Percentiles rank a stretch among this genome's conserved stretches.
These are phyloP conservation scores for Anser cygnoides DNA, from an alignment of 2,113 vertebrate genomes.

Conservation along the genomic window DNA sequence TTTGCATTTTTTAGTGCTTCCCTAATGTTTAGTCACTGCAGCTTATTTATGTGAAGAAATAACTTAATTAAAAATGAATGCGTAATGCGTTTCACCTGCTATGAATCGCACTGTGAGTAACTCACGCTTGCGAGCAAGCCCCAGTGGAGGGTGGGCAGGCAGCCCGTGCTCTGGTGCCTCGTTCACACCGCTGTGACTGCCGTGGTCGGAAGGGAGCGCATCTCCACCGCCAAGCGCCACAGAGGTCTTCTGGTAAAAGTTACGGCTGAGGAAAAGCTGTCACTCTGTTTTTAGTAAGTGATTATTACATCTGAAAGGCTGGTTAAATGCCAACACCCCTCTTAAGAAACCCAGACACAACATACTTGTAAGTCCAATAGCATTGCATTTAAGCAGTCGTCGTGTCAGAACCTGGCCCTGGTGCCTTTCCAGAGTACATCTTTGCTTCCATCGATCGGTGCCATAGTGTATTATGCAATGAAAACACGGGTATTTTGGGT, in stretches of 20 bases:
- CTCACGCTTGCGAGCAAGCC: background rate
- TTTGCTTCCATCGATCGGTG: background rate
- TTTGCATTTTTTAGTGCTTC: constrained; percentile 59
- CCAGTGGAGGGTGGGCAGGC: background rate
- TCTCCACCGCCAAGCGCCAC: background rate
- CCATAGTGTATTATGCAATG: background rate
- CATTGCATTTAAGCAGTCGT: background rate
- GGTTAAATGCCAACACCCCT: background rate
- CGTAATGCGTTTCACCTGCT: constrained; percentile 54
- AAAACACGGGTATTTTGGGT: background rate
- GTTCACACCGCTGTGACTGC: constrained; percentile 10
- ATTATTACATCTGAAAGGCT: constrained; percentile 6
- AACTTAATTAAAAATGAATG: constrained; percentile 72
- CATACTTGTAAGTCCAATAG: background rate
- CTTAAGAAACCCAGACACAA: background rate
- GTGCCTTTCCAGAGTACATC: background rate
- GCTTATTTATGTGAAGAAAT: constrained; percentile 67
- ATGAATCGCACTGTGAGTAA: constrained; percentile 37
- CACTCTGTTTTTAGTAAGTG: background rate
- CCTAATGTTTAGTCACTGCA: constrained; percentile 53
- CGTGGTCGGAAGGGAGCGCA: background rate
- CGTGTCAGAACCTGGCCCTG: background rate
- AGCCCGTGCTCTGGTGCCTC: background rate
- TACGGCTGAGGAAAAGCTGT: constrained; percentile 3
- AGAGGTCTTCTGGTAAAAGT: constrained; percentile 29